Evolutionary conservation across 2,797 vertebrate species (phyloP).

Genomic region (Sebastes ruberrimus): DNA sequence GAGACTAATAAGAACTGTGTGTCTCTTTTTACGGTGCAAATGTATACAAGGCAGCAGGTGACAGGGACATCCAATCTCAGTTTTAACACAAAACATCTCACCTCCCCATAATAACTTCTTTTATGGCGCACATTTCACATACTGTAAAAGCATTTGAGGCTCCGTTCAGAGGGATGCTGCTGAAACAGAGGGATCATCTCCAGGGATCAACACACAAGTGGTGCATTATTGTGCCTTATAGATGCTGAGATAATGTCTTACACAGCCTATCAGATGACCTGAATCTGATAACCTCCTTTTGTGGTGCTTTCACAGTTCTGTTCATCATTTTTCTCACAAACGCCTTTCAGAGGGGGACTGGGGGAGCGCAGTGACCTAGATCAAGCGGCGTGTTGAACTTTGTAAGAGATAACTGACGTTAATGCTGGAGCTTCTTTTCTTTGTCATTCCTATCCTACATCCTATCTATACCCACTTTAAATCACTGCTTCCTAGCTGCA

Average conservation of each 20-base stretch:
- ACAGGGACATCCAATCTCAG: not conserved
- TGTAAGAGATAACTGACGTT: not conserved
- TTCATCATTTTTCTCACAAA: constrained; percentile 13
- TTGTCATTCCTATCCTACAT: not conserved
- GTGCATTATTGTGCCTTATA: not conserved
- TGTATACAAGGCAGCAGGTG: not conserved
- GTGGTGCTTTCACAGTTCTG: not conserved
- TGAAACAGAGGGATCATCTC: not conserved
- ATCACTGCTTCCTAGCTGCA: not conserved
- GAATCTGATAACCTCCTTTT: constrained; percentile 40
- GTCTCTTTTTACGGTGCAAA: not conserved
- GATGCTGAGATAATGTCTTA: not conserved
- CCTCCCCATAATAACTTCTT: not conserved
- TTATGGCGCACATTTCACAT: not conserved
- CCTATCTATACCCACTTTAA: not conserved
- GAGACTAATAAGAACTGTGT: not conserved
- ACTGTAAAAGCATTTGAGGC: not conserved
- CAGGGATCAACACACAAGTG: not conserved
- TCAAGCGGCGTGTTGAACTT: not conserved
- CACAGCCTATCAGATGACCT: constrained; percentile 40
- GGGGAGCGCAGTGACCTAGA: constrained; percentile 25
- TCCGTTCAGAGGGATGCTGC: not conserved
- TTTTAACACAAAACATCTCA: constrained; percentile 10
- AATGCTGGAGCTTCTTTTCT: not conserved
- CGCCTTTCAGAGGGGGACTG: not conserved